Evolutionary conservation across 2,113 vertebrate genomes (phyloP).

Genomic region (Nestor notabilis): DNA sequence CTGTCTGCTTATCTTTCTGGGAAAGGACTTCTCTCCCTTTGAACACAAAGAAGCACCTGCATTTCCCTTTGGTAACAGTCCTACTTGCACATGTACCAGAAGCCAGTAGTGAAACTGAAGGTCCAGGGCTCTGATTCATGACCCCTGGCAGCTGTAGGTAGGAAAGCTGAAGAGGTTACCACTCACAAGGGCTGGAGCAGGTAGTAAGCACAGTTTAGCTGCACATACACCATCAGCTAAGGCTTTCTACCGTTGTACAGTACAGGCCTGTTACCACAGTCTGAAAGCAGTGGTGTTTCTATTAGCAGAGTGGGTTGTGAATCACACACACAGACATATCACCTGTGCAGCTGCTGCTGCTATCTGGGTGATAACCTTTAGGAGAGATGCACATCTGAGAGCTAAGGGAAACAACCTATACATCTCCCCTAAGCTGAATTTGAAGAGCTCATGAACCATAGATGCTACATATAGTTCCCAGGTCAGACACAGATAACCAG

Average conservation of each 20-base stretch:
- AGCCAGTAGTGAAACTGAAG: neutral
- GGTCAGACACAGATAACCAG: neutral
- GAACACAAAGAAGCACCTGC: neutral
- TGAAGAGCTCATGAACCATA: neutral
- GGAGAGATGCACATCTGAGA: neutral
- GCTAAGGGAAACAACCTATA: neutral
- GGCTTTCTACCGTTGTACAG: accelerated
- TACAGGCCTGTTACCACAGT: neutral
- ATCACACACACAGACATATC: neutral
- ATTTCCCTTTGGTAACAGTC: neutral
- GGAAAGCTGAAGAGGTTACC: neutral
- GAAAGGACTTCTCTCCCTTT: neutral
- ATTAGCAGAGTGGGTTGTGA: neutral
- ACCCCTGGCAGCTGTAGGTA: neutral
- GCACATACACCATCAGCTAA: neutral
- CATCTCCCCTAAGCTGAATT: neutral
- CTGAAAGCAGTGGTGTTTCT: neutral
- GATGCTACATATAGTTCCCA: neutral
- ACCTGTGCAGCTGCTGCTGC: neutral
- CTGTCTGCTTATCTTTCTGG: neutral
- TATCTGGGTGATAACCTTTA: neutral
- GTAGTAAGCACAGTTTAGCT: neutral
- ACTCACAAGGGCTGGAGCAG: neutral
- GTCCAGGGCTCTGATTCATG: neutral
- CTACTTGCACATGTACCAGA: neutral